phyloP scores from a whole-genome alignment of 2,888 invertebrate species.

The Limnephilus auricula region DNA sequence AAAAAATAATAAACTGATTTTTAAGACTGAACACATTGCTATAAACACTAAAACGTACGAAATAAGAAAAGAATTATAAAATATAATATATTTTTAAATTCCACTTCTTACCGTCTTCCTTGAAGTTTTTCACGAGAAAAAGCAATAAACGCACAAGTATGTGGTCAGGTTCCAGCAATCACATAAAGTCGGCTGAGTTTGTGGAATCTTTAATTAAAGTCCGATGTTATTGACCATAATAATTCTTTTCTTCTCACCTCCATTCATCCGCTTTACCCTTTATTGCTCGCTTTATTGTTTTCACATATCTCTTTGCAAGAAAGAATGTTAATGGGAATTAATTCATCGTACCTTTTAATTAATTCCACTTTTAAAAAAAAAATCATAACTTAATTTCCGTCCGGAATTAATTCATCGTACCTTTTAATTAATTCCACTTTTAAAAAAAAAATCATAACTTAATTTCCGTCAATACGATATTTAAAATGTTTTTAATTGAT shows the following conservation, averaged over 20 bases:
- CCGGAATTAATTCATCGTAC: not conserved
- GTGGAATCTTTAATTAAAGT: constrained; percentile 23
- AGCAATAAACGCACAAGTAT: constrained; percentile 5
- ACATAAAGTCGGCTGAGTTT: not conserved
- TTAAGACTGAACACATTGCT: too few relatives aligned
- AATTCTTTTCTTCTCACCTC: constrained; percentile 5
- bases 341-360: not conserved
- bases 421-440: not conserved
- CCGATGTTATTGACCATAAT: constrained; percentile 4
- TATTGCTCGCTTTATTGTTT: not conserved
- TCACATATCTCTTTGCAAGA: not conserved
- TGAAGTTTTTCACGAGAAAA: not conserved
- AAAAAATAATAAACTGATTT: not conserved
- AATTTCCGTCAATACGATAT: not conserved
- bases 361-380: not conserved
- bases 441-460: not conserved
- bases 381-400: too few relatives aligned
- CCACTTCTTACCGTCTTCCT: not conserved
- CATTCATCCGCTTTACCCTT: constrained; percentile 1
- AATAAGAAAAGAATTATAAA: not conserved
- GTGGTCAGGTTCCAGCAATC: not conserved
- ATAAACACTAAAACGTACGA: not conserved
- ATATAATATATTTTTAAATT: not conserved
- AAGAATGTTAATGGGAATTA: not conserved
- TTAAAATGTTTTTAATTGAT: not conserved